phyloP scores from a whole-genome alignment of 2,113 vertebrate species.

The Tachycineta bicolor region DNA sequence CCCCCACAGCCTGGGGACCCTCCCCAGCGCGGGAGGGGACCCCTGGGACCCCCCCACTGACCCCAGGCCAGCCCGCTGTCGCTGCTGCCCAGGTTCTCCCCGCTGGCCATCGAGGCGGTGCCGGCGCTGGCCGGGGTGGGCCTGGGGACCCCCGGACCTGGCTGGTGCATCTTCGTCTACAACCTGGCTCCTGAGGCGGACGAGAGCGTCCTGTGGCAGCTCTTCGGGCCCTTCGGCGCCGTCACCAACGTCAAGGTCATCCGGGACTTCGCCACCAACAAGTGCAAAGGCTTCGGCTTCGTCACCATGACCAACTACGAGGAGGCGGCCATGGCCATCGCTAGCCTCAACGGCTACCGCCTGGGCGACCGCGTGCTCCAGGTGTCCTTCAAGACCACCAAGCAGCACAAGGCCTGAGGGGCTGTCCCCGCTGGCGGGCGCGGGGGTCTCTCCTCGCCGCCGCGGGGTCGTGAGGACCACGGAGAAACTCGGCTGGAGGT shows the following conservation, averaged over 20 bases:
- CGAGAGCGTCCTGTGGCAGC: slow-evolving; percentile 97
- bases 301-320: slow-evolving; percentile 99
- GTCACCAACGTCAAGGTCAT: slow-evolving; percentile 98
- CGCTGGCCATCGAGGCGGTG: slow-evolving; percentile 90
- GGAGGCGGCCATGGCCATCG: slow-evolving; percentile 96
- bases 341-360: slow-evolving; percentile 95
- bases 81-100: slow-evolving; percentile 90
- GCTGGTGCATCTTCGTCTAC: slow-evolving; percentile 99
- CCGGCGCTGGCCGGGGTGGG: slow-evolving; percentile 88
- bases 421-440: no score
- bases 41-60: slow-evolving; percentile 21
- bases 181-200: slow-evolving; percentile 94
- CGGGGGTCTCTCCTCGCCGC: no score
- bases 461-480: no score
- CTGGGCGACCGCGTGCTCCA: slow-evolving; percentile 94
- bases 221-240: slow-evolving; percentile 95
- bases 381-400: slow-evolving; percentile 99
- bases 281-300: slow-evolving; percentile 97
- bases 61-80: slow-evolving; percentile 75
- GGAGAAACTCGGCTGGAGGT: neutral
- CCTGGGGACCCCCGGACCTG: slow-evolving; percentile 78
- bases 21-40: neutral
- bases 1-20: no score
- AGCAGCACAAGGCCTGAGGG: slow-evolving; percentile 93
- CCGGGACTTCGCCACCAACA: slow-evolving; percentile 97